These are phyloP conservation scores for Mus spicilegus DNA, from an alignment of 2,113 vertebrate genomes.

Conservation along the genomic window DNA sequence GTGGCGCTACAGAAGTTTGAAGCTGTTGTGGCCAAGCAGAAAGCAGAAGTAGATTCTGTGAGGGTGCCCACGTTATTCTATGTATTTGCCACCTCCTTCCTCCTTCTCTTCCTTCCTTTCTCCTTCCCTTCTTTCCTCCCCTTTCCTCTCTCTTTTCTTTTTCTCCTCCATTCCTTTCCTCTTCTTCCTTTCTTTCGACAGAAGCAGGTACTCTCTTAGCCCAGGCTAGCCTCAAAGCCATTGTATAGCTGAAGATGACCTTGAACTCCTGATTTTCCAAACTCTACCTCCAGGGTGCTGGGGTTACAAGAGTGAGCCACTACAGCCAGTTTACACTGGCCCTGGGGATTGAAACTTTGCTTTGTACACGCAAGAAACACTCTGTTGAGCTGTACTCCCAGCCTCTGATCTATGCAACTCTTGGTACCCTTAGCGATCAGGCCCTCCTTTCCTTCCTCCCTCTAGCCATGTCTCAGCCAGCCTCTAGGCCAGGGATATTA, in stretches of 20 bases:
- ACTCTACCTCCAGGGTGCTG: neutral
- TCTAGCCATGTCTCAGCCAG: fast-evolving
- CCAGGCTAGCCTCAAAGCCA: neutral
- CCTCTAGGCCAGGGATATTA: neutral
- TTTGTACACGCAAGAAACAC: neutral
- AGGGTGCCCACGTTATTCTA: neutral
- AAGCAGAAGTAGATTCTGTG: fast-evolving
- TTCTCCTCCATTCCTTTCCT: neutral
- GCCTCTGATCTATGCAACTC: fast-evolving
- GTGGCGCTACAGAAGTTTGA: neutral
- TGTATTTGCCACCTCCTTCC: neutral
- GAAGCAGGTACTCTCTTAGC: neutral
- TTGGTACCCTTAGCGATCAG: neutral
- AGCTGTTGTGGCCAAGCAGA: neutral
- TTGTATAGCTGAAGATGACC: neutral
- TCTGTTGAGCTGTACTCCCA: too few relatives aligned
- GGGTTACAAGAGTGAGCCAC: neutral
- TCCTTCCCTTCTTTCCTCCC: fast-evolving
- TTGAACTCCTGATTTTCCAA: neutral
- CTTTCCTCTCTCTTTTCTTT: neutral
- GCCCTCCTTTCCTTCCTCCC: neutral
- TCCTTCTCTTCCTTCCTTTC: fast-evolving
- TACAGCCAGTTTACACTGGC: neutral
- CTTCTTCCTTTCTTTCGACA: neutral
- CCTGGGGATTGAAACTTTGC: neutral